A percentile compares a stretch with the other conserved stretches of the same genome.
Evolutionary conservation across 2,113 vertebrate genomes (phyloP).

Genomic region (Prionailurus bengalensis): DNA sequence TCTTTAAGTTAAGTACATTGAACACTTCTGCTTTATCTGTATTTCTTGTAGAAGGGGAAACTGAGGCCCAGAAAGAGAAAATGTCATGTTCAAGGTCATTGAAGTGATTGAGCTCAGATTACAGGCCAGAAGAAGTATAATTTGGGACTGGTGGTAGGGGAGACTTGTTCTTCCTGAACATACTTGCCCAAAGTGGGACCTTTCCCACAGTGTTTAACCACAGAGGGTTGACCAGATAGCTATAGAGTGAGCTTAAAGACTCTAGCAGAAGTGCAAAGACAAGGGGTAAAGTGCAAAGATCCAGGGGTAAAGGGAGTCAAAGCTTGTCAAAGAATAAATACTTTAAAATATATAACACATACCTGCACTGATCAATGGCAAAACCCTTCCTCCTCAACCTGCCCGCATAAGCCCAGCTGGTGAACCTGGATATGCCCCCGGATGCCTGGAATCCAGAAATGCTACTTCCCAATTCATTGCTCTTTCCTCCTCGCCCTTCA

Average conservation of each 20-base stretch:
- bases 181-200: not conserved
- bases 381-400: not conserved
- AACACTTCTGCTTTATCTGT: not conserved
- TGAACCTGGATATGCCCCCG: fast-evolving
- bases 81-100: not conserved
- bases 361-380: not conserved
- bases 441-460: not conserved
- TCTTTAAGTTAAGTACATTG: not conserved
- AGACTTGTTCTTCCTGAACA: not conserved
- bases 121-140: not conserved
- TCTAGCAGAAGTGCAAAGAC: not conserved
- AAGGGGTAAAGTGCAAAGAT: not conserved
- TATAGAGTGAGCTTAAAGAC: not conserved
- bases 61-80: not conserved
- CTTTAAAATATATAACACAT: not conserved
- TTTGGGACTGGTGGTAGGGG: not conserved
- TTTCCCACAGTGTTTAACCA: not conserved
- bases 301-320: not conserved
- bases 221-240: not conserved
- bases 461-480: too few relatives aligned
- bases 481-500: not conserved
- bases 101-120: not conserved
- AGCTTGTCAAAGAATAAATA: not conserved
- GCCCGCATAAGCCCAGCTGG: not conserved
- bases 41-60: conserved; percentile 24